These are phyloP conservation scores for Propithecus perrieri DNA, from an alignment of 2,797 vertebrate genomes.

Conservation along the genomic window DNA sequence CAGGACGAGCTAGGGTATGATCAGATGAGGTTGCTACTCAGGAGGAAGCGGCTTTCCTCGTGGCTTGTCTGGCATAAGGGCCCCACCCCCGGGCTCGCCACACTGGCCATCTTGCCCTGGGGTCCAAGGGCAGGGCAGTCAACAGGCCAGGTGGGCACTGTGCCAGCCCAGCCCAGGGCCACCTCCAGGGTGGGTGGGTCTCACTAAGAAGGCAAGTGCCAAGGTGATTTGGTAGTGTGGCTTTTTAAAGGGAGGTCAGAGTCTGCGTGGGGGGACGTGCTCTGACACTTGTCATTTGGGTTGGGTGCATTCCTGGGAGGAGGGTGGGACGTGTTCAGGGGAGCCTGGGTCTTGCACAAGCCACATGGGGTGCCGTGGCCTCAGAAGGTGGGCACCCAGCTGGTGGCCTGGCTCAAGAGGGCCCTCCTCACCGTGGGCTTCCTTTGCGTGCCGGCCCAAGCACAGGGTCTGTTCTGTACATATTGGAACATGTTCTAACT, in stretches of 20 bases:
- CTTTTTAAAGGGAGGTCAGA: background rate
- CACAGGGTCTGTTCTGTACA: constrained; percentile 80
- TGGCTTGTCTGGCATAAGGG: too few relatives aligned
- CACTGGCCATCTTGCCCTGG: background rate
- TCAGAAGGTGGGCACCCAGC: constrained; percentile 15
- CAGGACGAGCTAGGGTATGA: background rate
- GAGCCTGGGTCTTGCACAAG: background rate
- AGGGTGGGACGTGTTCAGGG: fast-evolving
- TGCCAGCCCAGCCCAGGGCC: background rate
- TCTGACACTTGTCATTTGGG: background rate
- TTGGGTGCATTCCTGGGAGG: fast-evolving
- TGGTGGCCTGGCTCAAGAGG: constrained; percentile 63
- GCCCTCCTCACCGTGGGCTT: constrained; percentile 61
- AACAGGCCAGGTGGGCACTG: too few relatives aligned
- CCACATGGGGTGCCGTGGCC: background rate
- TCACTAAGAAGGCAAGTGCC: fast-evolving
- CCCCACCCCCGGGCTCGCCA: background rate
- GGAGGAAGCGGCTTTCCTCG: background rate
- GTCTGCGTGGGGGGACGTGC: background rate
- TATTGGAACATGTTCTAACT: constrained; percentile 81
- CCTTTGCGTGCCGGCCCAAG: constrained; percentile 61
- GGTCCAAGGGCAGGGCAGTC: background rate
- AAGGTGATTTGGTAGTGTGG: background rate
- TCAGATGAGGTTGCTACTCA: background rate
- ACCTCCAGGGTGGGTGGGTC: background rate